Base-by-base conservation (phyloP, 2,888 invertebrate genomes). In the Hartigia nigra region DNA sequence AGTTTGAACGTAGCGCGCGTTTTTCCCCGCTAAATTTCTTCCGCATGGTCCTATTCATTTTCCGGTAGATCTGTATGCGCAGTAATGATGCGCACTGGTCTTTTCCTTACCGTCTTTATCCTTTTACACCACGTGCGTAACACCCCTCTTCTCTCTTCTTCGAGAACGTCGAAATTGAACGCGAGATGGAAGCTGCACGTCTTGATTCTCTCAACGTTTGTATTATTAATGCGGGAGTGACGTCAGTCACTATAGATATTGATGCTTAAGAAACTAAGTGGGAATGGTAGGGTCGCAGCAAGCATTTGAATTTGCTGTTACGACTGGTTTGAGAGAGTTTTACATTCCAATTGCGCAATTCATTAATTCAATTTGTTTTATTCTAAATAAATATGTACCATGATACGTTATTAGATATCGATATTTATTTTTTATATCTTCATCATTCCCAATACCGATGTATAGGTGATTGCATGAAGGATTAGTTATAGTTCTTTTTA, bases 1-100 rank as follows among this genome's bases (percentile, higher is more conserved):
- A 37, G 78, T 79, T 79, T 79, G 36, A 76, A 79, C 37, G 12
- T 12, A 23, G 76, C 78, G 55, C 78, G 78, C 78, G 78, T 55
- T 55, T 39, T 55, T 23, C 55, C 14, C 55, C 14, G 9, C 9
- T 14, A 23, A 23, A 9, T 55, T 23, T 23, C 55, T 55, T 23
- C 72, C 12, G 12, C 12, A 32, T 32, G 5, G 4, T 14, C 31
- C 31, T 32, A 32, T 72, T 31, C 72, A 3, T 72, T 72, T 72
- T 72, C 72, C 32, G 32, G 72, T 34, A 34, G 4, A 72, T 12
- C 31, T 14, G 1, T 72, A 32, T 34, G 72, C 72, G 72, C 72
- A 72, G 31, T 34, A 14, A 12, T 14, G 72, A 9, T 23, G 32
- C 72, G 72, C 72, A 72, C 31, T 34, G 4, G 12, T 31, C 72